Evolutionary conservation across 2,797 vertebrate species (phyloP).

Genomic region (Scyliorhinus canicula): DNA sequence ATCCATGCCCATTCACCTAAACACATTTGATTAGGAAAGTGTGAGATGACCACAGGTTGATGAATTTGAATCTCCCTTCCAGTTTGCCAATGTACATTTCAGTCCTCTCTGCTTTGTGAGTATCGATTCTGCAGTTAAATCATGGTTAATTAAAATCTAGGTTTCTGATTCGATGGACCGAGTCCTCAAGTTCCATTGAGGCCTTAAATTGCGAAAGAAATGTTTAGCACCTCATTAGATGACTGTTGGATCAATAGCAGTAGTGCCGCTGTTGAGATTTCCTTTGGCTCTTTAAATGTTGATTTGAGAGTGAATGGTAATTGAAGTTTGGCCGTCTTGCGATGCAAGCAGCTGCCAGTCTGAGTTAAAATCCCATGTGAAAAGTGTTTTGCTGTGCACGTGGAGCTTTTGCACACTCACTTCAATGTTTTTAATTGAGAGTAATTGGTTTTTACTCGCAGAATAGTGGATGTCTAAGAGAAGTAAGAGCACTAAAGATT

Average conservation of each 20-base stretch:
- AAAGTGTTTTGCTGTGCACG: background rate
- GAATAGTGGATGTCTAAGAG: background rate
- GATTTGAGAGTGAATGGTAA: background rate
- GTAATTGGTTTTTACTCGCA: background rate
- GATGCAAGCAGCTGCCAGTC: background rate
- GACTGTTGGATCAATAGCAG: background rate
- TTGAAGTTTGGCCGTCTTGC: background rate
- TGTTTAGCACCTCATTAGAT: background rate
- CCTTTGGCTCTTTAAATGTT: background rate
- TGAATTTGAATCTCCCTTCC: background rate
- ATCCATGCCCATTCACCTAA: background rate
- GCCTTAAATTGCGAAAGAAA: background rate
- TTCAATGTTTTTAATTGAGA: background rate
- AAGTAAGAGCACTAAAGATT: background rate
- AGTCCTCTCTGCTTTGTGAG: background rate
- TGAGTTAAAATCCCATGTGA: background rate
- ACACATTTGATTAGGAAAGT: background rate
- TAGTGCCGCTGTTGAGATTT: background rate
- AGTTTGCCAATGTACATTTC: background rate
- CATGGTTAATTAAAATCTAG: background rate
- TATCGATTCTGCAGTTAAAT: background rate
- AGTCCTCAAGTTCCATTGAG: background rate
- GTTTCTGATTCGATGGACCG: background rate
- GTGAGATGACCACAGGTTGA: background rate
- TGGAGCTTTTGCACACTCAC: background rate